These are phyloP conservation scores for Germaria angustata DNA, from an alignment of 2,888 invertebrate genomes.

Conservation along the genomic window DNA sequence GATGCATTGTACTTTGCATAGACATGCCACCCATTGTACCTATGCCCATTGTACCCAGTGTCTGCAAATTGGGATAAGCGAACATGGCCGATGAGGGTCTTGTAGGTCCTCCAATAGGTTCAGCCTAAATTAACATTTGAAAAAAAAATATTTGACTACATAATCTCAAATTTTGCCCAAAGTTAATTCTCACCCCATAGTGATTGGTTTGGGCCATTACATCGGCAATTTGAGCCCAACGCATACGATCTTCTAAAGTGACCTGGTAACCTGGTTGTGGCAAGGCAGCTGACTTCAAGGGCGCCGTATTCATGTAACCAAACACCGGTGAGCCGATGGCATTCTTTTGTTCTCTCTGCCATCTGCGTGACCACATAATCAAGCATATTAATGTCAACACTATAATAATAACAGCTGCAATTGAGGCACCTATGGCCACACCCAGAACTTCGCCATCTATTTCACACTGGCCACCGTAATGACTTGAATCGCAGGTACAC, in stretches of 20 bases:
- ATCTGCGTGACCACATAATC: constrained; percentile 95
- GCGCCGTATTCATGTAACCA: constrained; percentile 90
- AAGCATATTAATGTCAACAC: constrained; percentile 91
- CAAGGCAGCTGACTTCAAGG: constrained; percentile 83
- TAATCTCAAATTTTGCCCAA: neutral
- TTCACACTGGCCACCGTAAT: constrained; percentile 93
- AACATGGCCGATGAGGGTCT: constrained; percentile 92
- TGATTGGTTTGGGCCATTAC: constrained; percentile 92
- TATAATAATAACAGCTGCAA: constrained; percentile 93
- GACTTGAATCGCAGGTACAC: constrained; percentile 87
- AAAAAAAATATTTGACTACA: neutral
- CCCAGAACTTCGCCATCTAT: constrained; percentile 95
- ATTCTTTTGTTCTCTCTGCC: constrained; percentile 93
- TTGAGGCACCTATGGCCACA: constrained; percentile 93
- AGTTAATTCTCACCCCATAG: constrained; percentile 85
- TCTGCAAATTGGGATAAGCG: constrained; percentile 86
- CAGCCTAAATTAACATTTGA: constrained; percentile 81
- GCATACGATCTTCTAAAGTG: constrained; percentile 88
- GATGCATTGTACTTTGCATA: constrained; percentile 79
- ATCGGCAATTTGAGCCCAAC: constrained; percentile 95
- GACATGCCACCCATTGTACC: constrained; percentile 80
- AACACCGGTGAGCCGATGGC: constrained; percentile 90
- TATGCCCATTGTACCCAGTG: constrained; percentile 76
- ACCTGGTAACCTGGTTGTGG: constrained; percentile 87
- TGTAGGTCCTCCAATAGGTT: constrained; percentile 85